Conservation (phyloP, 1,140 invertebrate species). For the Tetramorium simillimum region DNA sequence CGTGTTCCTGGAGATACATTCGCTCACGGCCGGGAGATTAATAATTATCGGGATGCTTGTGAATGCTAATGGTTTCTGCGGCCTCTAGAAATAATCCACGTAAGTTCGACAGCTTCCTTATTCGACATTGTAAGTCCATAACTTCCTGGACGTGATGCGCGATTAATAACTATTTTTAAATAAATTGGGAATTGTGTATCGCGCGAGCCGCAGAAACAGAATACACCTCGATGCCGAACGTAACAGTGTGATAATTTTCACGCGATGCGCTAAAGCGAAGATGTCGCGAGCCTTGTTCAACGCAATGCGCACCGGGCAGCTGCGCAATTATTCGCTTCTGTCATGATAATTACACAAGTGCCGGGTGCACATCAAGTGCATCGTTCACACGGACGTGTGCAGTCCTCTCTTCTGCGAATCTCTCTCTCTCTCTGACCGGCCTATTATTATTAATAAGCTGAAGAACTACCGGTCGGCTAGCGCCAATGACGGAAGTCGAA, state of each 20-base stretch:
- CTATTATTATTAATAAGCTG: conserved; percentile 63
- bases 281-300: conserved; percentile 42
- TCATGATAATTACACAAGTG: conserved; percentile 53
- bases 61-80: conserved; percentile 53
- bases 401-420: conserved; percentile 8
- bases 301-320: not conserved
- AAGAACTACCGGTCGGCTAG: not conserved
- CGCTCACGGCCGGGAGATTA: conserved; percentile 48
- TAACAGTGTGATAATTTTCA: not conserved
- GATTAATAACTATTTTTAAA: not conserved
- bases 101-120: not conserved
- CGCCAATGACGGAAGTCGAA: conserved; percentile 48
- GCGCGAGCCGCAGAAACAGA: not conserved
- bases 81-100: conserved; percentile 37
- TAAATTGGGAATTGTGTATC: not conserved
- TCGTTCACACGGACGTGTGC: not conserved
- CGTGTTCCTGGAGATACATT: conserved; percentile 56
- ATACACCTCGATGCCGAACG: not conserved
- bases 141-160: not conserved
- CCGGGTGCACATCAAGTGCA: not conserved
- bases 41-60: conserved; percentile 55
- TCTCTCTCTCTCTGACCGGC: too few species aligned
- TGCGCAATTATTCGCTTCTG: conserved; percentile 55
- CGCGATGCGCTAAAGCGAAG: conserved; percentile 32
- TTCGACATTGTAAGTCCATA: not conserved